A percentile compares a stretch with the other conserved stretches of the same genome.
Conservation (phyloP, 2,797 vertebrate species). For the Bovichtus variegatus region DNA sequence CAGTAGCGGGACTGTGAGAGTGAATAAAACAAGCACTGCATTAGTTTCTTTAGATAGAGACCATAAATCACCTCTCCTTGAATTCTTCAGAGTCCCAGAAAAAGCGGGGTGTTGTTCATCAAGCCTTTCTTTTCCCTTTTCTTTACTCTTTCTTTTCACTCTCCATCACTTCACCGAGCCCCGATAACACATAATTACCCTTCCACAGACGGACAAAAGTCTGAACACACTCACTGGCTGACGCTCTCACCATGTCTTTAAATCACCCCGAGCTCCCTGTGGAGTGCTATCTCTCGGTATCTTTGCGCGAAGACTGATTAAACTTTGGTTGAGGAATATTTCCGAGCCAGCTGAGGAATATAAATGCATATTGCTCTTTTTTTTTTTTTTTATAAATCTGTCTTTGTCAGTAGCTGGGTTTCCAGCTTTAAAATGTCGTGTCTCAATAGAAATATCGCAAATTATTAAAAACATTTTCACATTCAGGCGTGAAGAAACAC, state of each 20-base stretch:
- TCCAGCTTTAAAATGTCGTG: constrained; percentile 7
- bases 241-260: constrained; percentile 12
- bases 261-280: constrained; percentile 22
- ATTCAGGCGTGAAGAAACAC: neutral
- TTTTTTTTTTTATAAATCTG: neutral
- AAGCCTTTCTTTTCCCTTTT: constrained; percentile 4
- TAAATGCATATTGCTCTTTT: constrained; percentile 23
- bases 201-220: constrained; percentile 31
- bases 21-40: constrained; percentile 55
- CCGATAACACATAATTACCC: constrained; percentile 37
- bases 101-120: constrained; percentile 39
- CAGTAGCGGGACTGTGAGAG: constrained; percentile 44
- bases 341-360: constrained; percentile 16
- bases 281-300: constrained; percentile 14
- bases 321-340: constrained; percentile 16
- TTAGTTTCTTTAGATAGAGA: constrained; percentile 50
- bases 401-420: neutral
- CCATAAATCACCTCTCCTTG: constrained; percentile 64
- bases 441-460: constrained; percentile 3
- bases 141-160: neutral
- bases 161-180: neutral
- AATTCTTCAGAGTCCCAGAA: constrained; percentile 33
- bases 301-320: constrained; percentile 40
- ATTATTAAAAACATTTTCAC: constrained; percentile 1
- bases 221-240: constrained; percentile 7